Evolutionary conservation across 2,888 invertebrate species (phyloP).

Genomic region (Drosophila algonquin): DNA sequence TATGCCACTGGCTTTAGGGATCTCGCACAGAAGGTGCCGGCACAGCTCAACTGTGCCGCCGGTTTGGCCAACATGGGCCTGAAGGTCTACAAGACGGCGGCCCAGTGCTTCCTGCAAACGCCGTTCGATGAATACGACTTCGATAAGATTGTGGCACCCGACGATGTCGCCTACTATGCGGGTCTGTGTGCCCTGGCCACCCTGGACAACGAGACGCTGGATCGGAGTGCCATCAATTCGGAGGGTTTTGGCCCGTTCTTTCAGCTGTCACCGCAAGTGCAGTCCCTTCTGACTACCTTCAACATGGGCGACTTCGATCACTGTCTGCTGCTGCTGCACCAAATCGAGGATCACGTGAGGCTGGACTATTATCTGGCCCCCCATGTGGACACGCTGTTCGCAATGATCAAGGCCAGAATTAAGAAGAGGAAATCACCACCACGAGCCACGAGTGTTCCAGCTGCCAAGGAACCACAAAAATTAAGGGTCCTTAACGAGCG

Average conservation of each 20-base stretch:
- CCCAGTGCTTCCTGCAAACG: constrained; percentile 54
- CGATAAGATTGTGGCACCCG: constrained; percentile 55
- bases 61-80: constrained; percentile 64
- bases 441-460: neutral
- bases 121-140: constrained; percentile 57
- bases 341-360: constrained; percentile 49
- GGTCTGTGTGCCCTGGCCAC: constrained; percentile 62
- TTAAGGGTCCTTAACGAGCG: neutral
- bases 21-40: constrained; percentile 50
- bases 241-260: constrained; percentile 55
- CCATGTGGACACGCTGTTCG: constrained; percentile 52
- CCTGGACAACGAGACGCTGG: constrained; percentile 44
- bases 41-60: constrained; percentile 60
- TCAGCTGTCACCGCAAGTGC: constrained; percentile 44
- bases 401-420: constrained; percentile 46
- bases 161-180: constrained; percentile 59
- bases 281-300: constrained; percentile 41
- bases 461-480: neutral
- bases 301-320: constrained; percentile 29
- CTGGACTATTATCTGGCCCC: constrained; percentile 65
- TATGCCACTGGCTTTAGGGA: constrained; percentile 55
- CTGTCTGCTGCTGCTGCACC: constrained; percentile 36
- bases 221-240: constrained; percentile 39
- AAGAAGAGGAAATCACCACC: neutral
- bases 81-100: constrained; percentile 61